Evolutionary conservation across 2,113 vertebrate genomes (phyloP).

Genomic region (Sander lucioperca): DNA sequence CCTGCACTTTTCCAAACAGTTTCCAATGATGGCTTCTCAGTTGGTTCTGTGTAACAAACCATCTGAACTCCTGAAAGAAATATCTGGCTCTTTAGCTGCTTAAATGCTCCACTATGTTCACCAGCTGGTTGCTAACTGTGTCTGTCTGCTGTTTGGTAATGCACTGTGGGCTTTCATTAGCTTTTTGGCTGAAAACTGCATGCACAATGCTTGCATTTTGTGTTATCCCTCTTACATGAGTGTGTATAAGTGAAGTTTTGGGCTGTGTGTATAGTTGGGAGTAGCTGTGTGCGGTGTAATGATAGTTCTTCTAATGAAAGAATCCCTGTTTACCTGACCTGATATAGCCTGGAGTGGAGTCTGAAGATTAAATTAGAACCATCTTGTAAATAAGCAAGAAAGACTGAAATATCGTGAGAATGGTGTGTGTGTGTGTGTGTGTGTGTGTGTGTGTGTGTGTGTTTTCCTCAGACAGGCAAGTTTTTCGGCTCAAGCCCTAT

Average conservation of each 20-base stretch:
- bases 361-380: slow-evolving; percentile 61
- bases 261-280: background rate
- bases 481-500: slow-evolving; percentile 28
- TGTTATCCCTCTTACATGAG: too few species aligned
- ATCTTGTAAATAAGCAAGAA: slow-evolving; percentile 40
- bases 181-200: background rate
- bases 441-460: background rate
- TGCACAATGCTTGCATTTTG: background rate
- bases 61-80: too few species aligned
- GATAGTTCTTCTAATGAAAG: slow-evolving; percentile 60
- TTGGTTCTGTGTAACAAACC: too few species aligned
- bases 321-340: slow-evolving; percentile 55
- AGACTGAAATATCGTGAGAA: slow-evolving; percentile 2
- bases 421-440: background rate
- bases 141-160: background rate
- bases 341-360: slow-evolving; percentile 50
- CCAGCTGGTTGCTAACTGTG: background rate
- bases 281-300: slow-evolving; percentile 26
- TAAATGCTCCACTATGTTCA: background rate
- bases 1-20: too few species aligned
- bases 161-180: background rate
- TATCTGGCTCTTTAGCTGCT: background rate
- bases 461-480: slow-evolving; percentile 4
- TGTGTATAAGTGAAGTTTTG: background rate
- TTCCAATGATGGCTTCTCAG: too few species aligned